Percentiles rank a stretch among this genome's conserved stretches.
These are phyloP conservation scores for Oegoconia quadripuncta DNA, from an alignment of 2,888 invertebrate genomes.

Conservation along the genomic window DNA sequence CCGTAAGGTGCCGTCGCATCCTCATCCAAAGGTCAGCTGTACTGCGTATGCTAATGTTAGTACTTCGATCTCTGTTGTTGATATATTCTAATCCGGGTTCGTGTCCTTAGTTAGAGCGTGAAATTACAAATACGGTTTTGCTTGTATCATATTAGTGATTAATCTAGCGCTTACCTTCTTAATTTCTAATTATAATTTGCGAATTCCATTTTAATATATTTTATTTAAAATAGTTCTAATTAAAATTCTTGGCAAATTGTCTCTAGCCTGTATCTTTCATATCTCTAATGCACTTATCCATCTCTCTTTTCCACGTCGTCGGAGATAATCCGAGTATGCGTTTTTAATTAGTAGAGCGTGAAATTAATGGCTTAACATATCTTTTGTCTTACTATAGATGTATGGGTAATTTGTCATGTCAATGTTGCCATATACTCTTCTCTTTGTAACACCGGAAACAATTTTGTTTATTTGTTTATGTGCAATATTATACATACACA, in stretches of 20 bases:
- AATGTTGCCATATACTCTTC: slow-evolving; percentile 20
- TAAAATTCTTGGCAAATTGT: too few species aligned
- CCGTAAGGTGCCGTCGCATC: slow-evolving; percentile 55
- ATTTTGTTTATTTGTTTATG: slow-evolving; percentile 27
- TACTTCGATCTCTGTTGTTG: not conserved
- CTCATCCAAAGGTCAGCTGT: slow-evolving; percentile 60
- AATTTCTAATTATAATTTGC: too few species aligned
- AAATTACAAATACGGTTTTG: slow-evolving; percentile 8
- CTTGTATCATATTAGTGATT: too few species aligned
- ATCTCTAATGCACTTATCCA: too few species aligned
- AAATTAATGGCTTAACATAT: slow-evolving; percentile 25
- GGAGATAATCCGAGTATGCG: too few species aligned
- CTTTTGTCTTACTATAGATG: slow-evolving; percentile 12
- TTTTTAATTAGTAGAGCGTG: slow-evolving; percentile 24
- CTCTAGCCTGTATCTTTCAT: too few species aligned
- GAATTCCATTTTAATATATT: too few species aligned
- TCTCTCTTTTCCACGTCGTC: too few species aligned
- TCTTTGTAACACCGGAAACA: slow-evolving; percentile 36
- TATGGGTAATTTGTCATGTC: slow-evolving; percentile 18
- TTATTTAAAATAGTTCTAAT: too few species aligned
- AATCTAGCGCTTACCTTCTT: too few species aligned
- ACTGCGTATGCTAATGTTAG: slow-evolving; percentile 7
- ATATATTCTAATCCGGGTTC: not conserved
- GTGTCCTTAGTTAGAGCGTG: slow-evolving; percentile 11
- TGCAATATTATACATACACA: slow-evolving; percentile 21